Percentiles rank a stretch among this genome's conserved stretches.
phyloP scores from a whole-genome alignment of 2,888 invertebrate genomes.

The Poecilus cupreus region DNA sequence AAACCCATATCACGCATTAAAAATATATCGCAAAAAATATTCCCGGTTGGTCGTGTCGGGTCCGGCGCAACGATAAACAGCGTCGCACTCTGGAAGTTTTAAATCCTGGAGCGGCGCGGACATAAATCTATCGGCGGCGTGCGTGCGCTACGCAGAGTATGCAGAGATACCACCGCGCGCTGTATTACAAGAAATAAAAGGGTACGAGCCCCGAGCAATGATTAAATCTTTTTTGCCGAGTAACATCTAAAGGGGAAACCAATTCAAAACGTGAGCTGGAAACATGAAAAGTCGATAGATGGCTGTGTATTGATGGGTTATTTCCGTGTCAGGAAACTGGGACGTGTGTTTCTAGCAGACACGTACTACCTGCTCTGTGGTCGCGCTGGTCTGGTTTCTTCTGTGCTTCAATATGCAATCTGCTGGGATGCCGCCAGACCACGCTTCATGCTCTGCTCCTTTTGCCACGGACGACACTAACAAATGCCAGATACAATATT shows the following conservation, averaged over 20 bases:
- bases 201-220: slow-evolving; percentile 49
- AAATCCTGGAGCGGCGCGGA: slow-evolving; percentile 1
- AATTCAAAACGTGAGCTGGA: slow-evolving; percentile 69
- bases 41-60: background rate
- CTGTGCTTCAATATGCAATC: slow-evolving; percentile 26
- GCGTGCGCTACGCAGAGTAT: background rate
- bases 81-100: background rate
- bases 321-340: slow-evolving; percentile 67
- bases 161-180: slow-evolving; percentile 25
- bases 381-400: background rate
- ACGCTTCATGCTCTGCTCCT: background rate
- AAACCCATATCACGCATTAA: slow-evolving; percentile 15
- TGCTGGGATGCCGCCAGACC: background rate
- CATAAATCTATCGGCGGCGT: slow-evolving; percentile 28
- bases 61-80: slow-evolving; percentile 28
- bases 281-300: slow-evolving; percentile 68
- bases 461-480: background rate
- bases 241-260: slow-evolving; percentile 66
- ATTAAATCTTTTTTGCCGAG: slow-evolving; percentile 59
- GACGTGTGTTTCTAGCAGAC: slow-evolving; percentile 59
- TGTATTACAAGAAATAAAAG: slow-evolving; percentile 56
- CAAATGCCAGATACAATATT: background rate
- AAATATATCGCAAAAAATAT: slow-evolving; percentile 47
- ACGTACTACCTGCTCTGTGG: slow-evolving; percentile 49
- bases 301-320: slow-evolving; percentile 69